phyloP scores from a whole-genome alignment of 2,797 vertebrate species.

The Myotis vivesi region DNA sequence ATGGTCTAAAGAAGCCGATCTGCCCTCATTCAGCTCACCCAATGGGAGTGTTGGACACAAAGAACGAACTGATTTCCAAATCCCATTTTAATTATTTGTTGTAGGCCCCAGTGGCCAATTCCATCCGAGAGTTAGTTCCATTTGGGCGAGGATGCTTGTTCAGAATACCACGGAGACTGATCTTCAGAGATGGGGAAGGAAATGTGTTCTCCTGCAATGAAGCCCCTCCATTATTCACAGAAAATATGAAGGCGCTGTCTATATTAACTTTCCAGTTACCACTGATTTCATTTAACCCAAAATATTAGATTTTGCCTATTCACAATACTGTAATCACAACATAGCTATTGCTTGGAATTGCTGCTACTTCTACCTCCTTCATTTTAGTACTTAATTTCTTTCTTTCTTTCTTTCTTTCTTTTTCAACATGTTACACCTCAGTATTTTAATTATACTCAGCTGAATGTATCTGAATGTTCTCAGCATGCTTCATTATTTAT shows the following conservation, averaged over 20 bases:
- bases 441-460: slow-evolving; percentile 78
- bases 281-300: slow-evolving; percentile 65
- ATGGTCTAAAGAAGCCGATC: slow-evolving; percentile 23
- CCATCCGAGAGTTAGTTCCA: slow-evolving; percentile 71
- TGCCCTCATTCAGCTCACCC: slow-evolving; percentile 46
- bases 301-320: slow-evolving; percentile 73
- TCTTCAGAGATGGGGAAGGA: slow-evolving; percentile 41
- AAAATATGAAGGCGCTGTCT: slow-evolving; percentile 54
- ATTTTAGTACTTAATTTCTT: slow-evolving; percentile 75
- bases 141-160: slow-evolving; percentile 67
- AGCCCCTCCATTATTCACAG: slow-evolving; percentile 60
- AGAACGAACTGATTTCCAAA: slow-evolving; percentile 51
- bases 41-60: not conserved
- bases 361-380: slow-evolving; percentile 66
- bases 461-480: slow-evolving; percentile 69
- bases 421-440: slow-evolving; percentile 69
- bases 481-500: slow-evolving; percentile 77
- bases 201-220: slow-evolving; percentile 53
- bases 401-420: slow-evolving; percentile 56
- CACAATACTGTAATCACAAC: slow-evolving; percentile 74
- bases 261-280: slow-evolving; percentile 55
- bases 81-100: slow-evolving; percentile 72
- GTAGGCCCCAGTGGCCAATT: slow-evolving; percentile 60
- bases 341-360: slow-evolving; percentile 65
- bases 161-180: slow-evolving; percentile 58